Evolutionary conservation across 2,113 vertebrate species (phyloP), one percentile per base, ranked within the genome.

Genomic region (Erinaceus europaeus): DNA sequence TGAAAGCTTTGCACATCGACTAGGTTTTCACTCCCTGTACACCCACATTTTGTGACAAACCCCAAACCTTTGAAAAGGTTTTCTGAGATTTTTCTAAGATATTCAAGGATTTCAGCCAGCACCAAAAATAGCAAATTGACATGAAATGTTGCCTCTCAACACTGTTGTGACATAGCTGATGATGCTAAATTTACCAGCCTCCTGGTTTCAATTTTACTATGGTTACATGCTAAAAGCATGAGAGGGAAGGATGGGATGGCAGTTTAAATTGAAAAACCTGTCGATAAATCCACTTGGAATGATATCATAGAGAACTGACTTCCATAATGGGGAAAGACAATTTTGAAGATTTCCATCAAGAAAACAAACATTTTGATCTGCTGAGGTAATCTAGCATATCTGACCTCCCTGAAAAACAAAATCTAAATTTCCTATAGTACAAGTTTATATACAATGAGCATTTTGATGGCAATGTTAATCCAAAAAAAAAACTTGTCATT

Each of bases 91-190:
- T n/a, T 84, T 77, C 25, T 65, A 67, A 91, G 48, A 84, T 67
- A 71, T 84, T 82, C 73, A 86, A 62, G 62, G 75, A 76, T 67
- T 88, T 94, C 40, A 73, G 29, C 76, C 69, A 92, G 40, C 69
- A 92, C 53, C 69, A 68, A 76, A 92, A 92, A 75, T 88, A 91
- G 38, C 46, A 86, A 80, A 38, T 57, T 61, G 53, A 81, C 53
- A 34, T 84, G 59, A 91, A 69, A 64, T 89, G 59, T 89, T n/a
- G 68, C 42, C 69, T 88, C 32, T 62, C 29, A 55, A 27, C 36
- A 38, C 11, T 40, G 38, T 77, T 90, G 46, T 84, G 64, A 79
- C 65, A 57, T 64, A 50, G 72, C 34, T 64, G 59, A 75, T 84
- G 50, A 80, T 81, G 32, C 59, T 78, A 80, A 91, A 71, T 86